Evolutionary conservation across 2,888 invertebrate species (phyloP), one percentile per base, ranked within the genome.

Genomic region (Drosophila demipolita): DNA sequence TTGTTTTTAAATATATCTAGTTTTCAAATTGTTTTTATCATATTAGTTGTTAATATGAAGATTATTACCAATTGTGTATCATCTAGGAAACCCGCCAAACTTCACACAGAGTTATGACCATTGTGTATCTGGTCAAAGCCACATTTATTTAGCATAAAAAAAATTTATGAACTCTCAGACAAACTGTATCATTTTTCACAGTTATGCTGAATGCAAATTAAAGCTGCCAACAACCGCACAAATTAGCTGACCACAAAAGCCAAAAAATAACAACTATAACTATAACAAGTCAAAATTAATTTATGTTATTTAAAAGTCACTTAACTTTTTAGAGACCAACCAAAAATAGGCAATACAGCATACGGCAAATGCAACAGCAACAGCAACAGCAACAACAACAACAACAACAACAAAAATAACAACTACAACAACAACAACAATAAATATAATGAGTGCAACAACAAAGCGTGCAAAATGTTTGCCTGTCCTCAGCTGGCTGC

Each of bases 1-100:
- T 94, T 95, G 94, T 94, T 94, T 94, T 94, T 94, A 93, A 94
- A 94, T 92, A 94, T 95, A 95, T 95, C 95, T 95, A 94, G 94
- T 95, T 1, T 12, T 42, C 12, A 1, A 6, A 6, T 11, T 6
- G 12, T 3, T 12, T 42, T 12, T 42, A 42, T 20, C 12, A 7
- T 42, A n/a, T 9, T n/a, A 40, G n/a, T 42, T 42, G 29, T 29
- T 45, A 12, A 15, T 15, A 42, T 20, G 23, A 23, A 23, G 2
- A 42, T 12, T 12, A 12, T 7, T 3, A 20, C 3, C 20, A 20
- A 20, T 7, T 45, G 20, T 7, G 26, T 29, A 17, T 17, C 4
- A 17, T 17, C n/a, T 17, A 17, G 26, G 33, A 61, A 50, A 50
- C 29, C 12, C 3, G 11, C 12, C 8, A 4, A 4, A 20, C 2